A percentile compares a stretch with the other conserved stretches of the same genome.
Evolutionary conservation across 1,140 invertebrate genomes (phyloP).

Genomic region (Euwallacea similis): DNA sequence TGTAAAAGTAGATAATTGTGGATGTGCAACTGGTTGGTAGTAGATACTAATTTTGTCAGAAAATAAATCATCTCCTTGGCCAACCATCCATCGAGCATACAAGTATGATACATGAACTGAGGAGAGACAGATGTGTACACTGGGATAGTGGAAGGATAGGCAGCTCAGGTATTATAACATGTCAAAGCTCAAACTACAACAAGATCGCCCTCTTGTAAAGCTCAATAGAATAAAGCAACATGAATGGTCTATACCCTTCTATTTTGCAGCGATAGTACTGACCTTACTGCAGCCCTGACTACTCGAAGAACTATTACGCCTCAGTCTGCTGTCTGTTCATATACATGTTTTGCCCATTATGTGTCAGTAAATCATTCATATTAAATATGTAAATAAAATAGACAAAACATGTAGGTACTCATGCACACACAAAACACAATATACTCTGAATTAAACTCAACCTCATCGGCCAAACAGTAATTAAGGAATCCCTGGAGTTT

Average conservation of each 20-base stretch:
- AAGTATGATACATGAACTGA: conserved; percentile 42
- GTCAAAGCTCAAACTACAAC: conserved; percentile 37
- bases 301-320: conserved; percentile 42
- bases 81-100: conserved; percentile 44
- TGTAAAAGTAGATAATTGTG: neutral
- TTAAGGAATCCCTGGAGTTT: conserved; percentile 46
- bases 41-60: conserved; percentile 41
- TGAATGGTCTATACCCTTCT: neutral
- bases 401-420: conserved; percentile 31
- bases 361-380: neutral
- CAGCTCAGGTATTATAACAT: conserved; percentile 1
- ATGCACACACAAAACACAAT: conserved; percentile 43
- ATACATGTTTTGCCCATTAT: conserved; percentile 30
- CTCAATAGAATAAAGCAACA: neutral
- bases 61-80: conserved; percentile 52
- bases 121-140: conserved; percentile 32
- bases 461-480: neutral
- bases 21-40: conserved; percentile 41
- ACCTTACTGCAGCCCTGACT: conserved; percentile 53
- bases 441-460: neutral
- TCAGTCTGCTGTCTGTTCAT: conserved; percentile 1
- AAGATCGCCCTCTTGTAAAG: neutral
- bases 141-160: conserved; percentile 26
- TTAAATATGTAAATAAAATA: conserved; percentile 15
- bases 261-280: conserved; percentile 37